phyloP scores from a whole-genome alignment of 2,888 invertebrate genomes.

The Rotaria sp. region DNA sequence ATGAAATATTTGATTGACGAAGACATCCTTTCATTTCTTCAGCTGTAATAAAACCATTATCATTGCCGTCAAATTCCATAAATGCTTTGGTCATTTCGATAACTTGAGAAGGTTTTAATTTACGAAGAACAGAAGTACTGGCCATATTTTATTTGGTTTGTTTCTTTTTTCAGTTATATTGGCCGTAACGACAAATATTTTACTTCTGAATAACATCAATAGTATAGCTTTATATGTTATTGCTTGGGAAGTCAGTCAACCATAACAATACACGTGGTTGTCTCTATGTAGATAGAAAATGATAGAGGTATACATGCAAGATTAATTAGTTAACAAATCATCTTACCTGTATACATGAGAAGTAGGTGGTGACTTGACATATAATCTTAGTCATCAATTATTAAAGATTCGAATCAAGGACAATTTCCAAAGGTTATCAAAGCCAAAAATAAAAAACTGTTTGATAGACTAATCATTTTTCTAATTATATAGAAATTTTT shows the following conservation, averaged over 20 bases:
- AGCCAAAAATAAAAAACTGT: too few species aligned
- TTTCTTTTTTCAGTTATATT: too few species aligned
- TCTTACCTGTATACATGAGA: too few species aligned
- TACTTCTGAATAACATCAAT: neutral
- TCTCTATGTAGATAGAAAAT: neutral
- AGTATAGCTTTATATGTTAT: neutral
- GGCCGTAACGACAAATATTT: too few species aligned
- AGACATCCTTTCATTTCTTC: constrained; percentile 1
- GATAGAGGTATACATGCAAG: neutral
- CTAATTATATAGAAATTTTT: too few species aligned
- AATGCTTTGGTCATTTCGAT: neutral
- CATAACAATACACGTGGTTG: neutral
- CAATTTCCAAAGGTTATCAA: too few species aligned
- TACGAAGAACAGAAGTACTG: too few species aligned
- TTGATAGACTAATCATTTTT: too few species aligned
- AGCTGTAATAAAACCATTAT: neutral
- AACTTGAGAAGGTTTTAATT: neutral
- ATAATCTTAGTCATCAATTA: too few species aligned
- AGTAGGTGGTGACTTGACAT: too few species aligned
- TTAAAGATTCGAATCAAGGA: too few species aligned
- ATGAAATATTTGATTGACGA: neutral
- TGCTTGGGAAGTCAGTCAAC: neutral
- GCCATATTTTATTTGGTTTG: too few species aligned
- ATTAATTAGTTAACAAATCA: neutral
- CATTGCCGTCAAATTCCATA: neutral